Evolutionary conservation across 2,113 vertebrate species (phyloP).

Genomic region (Myxocyprinus asiaticus): DNA sequence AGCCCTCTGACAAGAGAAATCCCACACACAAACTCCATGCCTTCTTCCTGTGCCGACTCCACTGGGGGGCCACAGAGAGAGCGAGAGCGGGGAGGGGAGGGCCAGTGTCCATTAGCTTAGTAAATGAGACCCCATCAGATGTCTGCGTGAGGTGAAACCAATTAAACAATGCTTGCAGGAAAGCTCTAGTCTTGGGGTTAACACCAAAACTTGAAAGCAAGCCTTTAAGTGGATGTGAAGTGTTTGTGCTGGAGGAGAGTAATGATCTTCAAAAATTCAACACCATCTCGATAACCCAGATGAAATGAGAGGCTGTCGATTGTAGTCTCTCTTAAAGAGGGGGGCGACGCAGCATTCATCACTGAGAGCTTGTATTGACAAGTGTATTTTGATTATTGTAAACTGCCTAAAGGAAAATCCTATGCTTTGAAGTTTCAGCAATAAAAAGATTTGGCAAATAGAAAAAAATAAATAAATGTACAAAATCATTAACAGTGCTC

Average conservation of each 20-base stretch:
- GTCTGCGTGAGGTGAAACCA: conserved; percentile 72
- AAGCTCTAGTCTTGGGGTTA: conserved; percentile 56
- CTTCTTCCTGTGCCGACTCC: conserved; percentile 66
- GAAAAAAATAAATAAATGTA: too few relatives aligned
- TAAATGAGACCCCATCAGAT: conserved; percentile 63
- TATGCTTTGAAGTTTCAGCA: too few relatives aligned
- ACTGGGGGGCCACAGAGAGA: conserved; percentile 45
- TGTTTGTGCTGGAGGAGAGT: conserved; percentile 37
- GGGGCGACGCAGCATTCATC: not conserved
- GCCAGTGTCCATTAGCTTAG: conserved; percentile 57
- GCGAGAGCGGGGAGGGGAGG: not conserved
- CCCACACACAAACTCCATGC: conserved; percentile 70
- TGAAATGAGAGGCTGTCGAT: conserved; percentile 16
- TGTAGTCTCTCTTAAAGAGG: conserved; percentile 12
- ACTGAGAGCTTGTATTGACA: not conserved
- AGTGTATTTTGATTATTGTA: too few relatives aligned
- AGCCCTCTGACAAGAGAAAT: conserved; percentile 72
- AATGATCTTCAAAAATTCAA: conserved; percentile 28
- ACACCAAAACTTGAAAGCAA: conserved; percentile 31
- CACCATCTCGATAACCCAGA: conserved; percentile 17
- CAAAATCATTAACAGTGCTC: too few relatives aligned
- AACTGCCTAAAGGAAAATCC: too few relatives aligned
- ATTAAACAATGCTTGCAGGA: conserved; percentile 70
- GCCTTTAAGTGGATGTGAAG: conserved; percentile 47
- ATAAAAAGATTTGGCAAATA: too few relatives aligned